Evolutionary conservation across 1,140 invertebrate species (phyloP).

Genomic region (Drosophila simulans): DNA sequence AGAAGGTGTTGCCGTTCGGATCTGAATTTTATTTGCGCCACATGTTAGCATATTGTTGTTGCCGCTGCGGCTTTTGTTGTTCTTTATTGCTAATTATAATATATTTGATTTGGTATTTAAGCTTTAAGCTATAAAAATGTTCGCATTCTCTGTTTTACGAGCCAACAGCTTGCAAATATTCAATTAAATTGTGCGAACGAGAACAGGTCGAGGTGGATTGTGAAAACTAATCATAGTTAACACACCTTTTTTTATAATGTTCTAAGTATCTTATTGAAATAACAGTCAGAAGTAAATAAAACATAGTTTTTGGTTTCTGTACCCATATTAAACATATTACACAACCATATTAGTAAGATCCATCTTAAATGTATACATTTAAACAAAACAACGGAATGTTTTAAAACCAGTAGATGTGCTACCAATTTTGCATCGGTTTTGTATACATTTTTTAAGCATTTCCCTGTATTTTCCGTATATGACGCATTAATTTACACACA

Average conservation of each 20-base stretch:
- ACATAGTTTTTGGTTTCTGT: too few relatives aligned
- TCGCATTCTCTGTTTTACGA: conserved; percentile 64
- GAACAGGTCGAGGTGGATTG: conserved; percentile 40
- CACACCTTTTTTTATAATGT: conserved; percentile 9
- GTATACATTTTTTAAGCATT: too few relatives aligned
- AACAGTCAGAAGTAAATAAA: too few relatives aligned
- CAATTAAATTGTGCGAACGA: conserved; percentile 56
- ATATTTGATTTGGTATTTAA: conserved; percentile 75
- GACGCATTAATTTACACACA: background rate
- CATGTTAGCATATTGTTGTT: conserved; percentile 34
- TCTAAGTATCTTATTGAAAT: background rate
- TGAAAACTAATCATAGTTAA: conserved; percentile 16
- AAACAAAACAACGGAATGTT: too few relatives aligned
- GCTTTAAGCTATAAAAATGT: conserved; percentile 67
- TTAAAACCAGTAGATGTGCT: too few relatives aligned
- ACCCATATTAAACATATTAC: too few relatives aligned
- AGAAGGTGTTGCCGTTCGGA: conserved; percentile 74
- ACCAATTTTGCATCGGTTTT: too few relatives aligned
- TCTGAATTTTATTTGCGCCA: conserved; percentile 56
- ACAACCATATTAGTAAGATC: too few relatives aligned
- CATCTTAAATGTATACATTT: too few relatives aligned
- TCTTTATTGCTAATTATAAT: conserved; percentile 71
- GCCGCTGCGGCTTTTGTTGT: conserved; percentile 15
- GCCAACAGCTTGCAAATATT: conserved; percentile 36
- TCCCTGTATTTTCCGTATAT: too few relatives aligned